Evolutionary conservation across 1,140 invertebrate species (phyloP).

Genomic region (Lithobius niger): DNA sequence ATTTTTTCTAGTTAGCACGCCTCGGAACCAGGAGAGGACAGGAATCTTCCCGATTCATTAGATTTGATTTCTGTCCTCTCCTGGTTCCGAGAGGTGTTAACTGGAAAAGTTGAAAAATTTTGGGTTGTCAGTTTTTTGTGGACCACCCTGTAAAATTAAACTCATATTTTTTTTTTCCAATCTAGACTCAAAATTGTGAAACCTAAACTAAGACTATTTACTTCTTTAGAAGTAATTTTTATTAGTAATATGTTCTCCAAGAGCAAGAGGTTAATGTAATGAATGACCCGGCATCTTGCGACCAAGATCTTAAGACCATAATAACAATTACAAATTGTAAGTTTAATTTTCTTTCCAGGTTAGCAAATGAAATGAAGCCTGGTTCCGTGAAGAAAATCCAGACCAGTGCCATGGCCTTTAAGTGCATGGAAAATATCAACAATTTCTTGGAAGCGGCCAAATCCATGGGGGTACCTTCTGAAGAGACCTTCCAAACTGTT

Average conservation of each 20-base stretch:
- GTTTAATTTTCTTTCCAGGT: slow-evolving; percentile 13
- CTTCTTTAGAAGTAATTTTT: not conserved
- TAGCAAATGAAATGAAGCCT: slow-evolving; percentile 33
- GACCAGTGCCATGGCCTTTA: slow-evolving; percentile 78
- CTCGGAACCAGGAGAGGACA: too few species aligned
- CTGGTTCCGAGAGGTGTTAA: too few species aligned
- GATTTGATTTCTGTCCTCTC: too few species aligned
- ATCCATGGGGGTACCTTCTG: slow-evolving; percentile 77
- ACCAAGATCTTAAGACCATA: too few species aligned
- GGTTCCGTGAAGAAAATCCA: slow-evolving; percentile 77
- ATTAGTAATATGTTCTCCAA: not conserved
- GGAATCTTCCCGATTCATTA: too few species aligned
- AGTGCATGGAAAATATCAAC: slow-evolving; percentile 98
- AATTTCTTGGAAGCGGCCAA: slow-evolving; percentile 74
- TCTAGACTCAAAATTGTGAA: not conserved
- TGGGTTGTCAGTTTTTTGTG: too few species aligned
- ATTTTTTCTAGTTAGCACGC: too few species aligned
- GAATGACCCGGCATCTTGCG: too few species aligned
- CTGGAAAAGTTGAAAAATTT: too few species aligned
- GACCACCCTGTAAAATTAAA: too few species aligned
- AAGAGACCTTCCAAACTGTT: slow-evolving; percentile 92
- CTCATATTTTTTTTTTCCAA: not conserved
- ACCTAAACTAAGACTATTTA: not conserved
- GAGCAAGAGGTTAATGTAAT: not conserved
- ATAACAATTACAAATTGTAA: not conserved